Evolutionary conservation across 2,113 vertebrate species (phyloP), one percentile per base, ranked within the genome.

Genomic region (Terrapene triunguis): DNA sequence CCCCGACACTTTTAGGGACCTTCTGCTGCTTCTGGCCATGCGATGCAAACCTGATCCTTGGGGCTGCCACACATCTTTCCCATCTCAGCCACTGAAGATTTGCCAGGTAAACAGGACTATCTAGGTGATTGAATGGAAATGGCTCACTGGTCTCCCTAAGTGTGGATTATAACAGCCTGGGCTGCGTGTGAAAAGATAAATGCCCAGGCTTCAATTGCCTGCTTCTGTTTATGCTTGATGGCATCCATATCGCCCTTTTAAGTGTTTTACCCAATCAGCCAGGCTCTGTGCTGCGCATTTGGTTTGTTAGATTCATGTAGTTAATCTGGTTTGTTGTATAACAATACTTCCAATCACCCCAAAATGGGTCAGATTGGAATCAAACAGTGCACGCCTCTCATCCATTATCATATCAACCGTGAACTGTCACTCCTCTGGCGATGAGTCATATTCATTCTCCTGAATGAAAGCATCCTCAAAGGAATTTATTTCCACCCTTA

Each of bases 121-220:
- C 16, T 21, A 2, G 3, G 12, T 8, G 22, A 32, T 12, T 6
- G 76, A 59, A 59, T 57, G 16, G 38, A 53, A 93, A 79, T 4
- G 48, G 54, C 13, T 19, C 22, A 44, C 25, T 27, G 6, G 3
- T 53, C 25, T 87, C 83, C 69, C 13, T 9, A 8, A 17, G 25
- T n/a, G 1, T 2, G 4, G 6, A 2, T 3, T 82, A 44, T 72
- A 69, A 57, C 17, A 88, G 85, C 32, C 4, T 72, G 65, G 65
- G 54, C 27, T 82, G 69, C 22, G 54, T 55, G 32, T 35, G 35
- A 22, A 82, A 10, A 50, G 55, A 0, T 2, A 80, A 54, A 24
- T n/a, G 4, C 0, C 0, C 27, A 17, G 19, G 9, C 16, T 53
- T 25, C 16, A 19, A 10, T 44, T 82, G 22, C 8, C 10, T 4